A percentile compares a stretch with the other conserved stretches of the same genome.
These are phyloP conservation scores for Spodoptera litura DNA, from an alignment of 1,140 invertebrate genomes.

Conservation along the genomic window DNA sequence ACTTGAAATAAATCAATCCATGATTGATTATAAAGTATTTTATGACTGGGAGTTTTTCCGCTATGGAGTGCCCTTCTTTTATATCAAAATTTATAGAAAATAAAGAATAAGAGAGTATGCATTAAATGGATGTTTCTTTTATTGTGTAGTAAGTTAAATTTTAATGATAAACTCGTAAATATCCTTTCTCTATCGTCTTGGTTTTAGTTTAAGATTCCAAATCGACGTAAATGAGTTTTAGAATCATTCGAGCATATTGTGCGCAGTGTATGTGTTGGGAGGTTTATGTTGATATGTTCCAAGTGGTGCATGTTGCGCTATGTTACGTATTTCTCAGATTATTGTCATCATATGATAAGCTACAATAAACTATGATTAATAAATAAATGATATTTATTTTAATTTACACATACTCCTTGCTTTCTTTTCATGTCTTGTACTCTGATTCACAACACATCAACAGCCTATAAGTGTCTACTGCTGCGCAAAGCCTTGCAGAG, in stretches of 20 bases:
- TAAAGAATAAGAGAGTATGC: background rate
- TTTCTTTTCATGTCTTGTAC: background rate
- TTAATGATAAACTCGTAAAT: too few relatives aligned
- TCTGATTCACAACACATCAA: too few relatives aligned
- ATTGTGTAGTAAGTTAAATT: too few relatives aligned
- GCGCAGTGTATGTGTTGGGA: background rate
- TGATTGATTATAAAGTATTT: constrained; percentile 1
- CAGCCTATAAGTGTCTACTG: too few relatives aligned
- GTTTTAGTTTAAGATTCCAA: background rate
- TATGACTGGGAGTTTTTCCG: background rate
- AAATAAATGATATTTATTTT: constrained; percentile 14
- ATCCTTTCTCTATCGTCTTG: background rate
- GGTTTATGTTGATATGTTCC: constrained; percentile 11
- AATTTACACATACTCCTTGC: background rate
- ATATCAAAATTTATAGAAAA: background rate
- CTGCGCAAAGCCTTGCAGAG: too few relatives aligned
- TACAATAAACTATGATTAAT: constrained; percentile 37
- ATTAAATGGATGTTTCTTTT: too few relatives aligned
- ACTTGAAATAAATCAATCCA: background rate
- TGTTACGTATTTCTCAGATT: constrained; percentile 37
- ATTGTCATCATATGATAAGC: constrained; percentile 36
- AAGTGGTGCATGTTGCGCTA: constrained; percentile 30
- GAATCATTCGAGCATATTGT: constrained; percentile 2
- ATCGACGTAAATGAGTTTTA: constrained; percentile 17
- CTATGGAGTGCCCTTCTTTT: background rate